Conservation (phyloP, 1,140 invertebrate species). For the Rhynchophorus ferrugineus region DNA sequence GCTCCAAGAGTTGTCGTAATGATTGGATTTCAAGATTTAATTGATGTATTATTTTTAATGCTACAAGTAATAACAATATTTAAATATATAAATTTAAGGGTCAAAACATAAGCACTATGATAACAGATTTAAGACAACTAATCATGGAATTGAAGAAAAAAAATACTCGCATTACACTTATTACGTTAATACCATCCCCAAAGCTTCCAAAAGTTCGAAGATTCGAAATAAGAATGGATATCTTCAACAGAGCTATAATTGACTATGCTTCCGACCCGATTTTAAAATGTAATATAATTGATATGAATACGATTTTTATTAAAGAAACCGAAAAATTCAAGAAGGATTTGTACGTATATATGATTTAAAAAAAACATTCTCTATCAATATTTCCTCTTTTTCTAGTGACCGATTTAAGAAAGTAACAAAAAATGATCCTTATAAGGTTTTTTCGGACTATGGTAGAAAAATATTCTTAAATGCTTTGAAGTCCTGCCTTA, state of each 20-base stretch:
- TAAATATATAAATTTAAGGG: constrained; percentile 13
- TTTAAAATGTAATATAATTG: constrained; percentile 27
- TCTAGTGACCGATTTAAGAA: constrained; percentile 27
- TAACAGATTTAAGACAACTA: constrained; percentile 26
- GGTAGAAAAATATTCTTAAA: constrained; percentile 29
- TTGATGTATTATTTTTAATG: constrained; percentile 13
- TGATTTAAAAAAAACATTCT: neutral
- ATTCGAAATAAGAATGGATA: constrained; percentile 21
- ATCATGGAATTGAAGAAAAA: constrained; percentile 24
- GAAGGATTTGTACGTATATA: constrained; percentile 24
- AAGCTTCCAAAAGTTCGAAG: constrained; percentile 17
- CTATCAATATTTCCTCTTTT: constrained; percentile 3
- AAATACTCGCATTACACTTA: constrained; percentile 23
- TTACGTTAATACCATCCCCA: constrained; percentile 28
- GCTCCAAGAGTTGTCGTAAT: constrained; percentile 29
- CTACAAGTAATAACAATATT: neutral
- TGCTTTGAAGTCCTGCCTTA: constrained; percentile 24
- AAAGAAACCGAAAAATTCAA: constrained; percentile 23
- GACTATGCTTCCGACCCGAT: constrained; percentile 22
- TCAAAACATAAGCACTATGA: constrained; percentile 25
- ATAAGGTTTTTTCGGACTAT: constrained; percentile 30
- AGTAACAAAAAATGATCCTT: constrained; percentile 24
- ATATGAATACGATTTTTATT: constrained; percentile 27
- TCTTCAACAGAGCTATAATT: constrained; percentile 26
- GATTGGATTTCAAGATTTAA: constrained; percentile 28